Evolutionary conservation across 2,113 vertebrate species (phyloP).

Genomic region (Dicrurus megarhynchus): DNA sequence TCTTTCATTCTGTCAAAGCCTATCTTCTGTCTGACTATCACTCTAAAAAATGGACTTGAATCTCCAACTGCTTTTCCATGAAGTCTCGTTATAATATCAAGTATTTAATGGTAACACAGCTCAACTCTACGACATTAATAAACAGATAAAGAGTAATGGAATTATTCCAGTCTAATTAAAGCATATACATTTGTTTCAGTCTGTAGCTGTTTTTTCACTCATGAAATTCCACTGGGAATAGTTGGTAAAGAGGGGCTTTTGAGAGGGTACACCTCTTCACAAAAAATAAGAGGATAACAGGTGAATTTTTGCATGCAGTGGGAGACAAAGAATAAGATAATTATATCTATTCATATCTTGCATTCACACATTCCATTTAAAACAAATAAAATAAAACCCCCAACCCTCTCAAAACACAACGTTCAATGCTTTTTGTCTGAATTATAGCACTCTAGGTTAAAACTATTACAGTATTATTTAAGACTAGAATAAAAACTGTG

Average conservation of each 20-base stretch:
- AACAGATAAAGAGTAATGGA: background rate
- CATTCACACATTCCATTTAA: background rate
- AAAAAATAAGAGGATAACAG: background rate
- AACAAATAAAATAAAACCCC: background rate
- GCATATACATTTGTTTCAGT: background rate
- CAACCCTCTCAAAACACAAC: background rate
- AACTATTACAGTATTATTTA: background rate
- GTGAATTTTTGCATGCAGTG: background rate
- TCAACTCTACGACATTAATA: background rate
- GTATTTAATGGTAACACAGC: background rate
- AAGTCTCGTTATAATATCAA: background rate
- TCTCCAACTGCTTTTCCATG: background rate
- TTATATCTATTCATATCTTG: background rate
- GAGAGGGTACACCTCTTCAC: background rate
- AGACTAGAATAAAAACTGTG: background rate
- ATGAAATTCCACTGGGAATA: background rate
- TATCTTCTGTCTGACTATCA: background rate
- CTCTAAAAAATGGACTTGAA: background rate
- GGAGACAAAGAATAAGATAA: background rate
- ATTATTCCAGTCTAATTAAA: background rate
- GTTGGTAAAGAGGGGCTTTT: background rate
- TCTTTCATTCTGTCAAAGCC: background rate
- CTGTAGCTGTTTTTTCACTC: background rate
- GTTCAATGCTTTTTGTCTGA: background rate
- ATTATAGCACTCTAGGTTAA: background rate